Evolutionary conservation across 2,888 invertebrate genomes (phyloP), one percentile per base, ranked within the genome.

Genomic region (Eristalinus sepulchralis): DNA sequence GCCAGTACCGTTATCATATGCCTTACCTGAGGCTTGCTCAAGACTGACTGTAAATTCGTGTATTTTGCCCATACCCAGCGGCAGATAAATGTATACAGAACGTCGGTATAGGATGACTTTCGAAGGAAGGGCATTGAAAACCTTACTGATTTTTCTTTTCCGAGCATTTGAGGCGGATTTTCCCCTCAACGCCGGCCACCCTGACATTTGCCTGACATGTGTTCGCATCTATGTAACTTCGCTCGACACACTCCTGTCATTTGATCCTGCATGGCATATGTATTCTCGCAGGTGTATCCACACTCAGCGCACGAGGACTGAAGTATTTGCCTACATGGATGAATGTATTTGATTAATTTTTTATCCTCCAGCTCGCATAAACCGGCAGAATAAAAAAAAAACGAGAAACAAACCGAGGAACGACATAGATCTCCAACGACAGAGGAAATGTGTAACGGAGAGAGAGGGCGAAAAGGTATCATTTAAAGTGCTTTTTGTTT

Each of bases 301-400:
- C 17, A 17, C 17, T 36, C n/a, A 6, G 20, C 33, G 33, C 62
- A 31, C 33, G 31, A 17, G 10, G 33, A 8, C 62, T 62, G 31
- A 62, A 34, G 33, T 33, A 62, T 62, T 33, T 62, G n/a, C 27
- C 39, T 47, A 27, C 66, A 22, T 66, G 39, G 20, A 34, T 17
- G 20, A 53, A 17, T 27, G 47, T 47, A 66, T 66, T 66, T 53
- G 66, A 66, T 66, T 66, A 66, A 66, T 66, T 66, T 66, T 66
- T 66, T 66, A 66, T 66, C 47, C 66, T n/a, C 31, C 39, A 39
- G 24, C 24, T 34, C 36, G 13, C 24, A 22, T 27, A 53, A 31
- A 53, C 47, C 10, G 20, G 11, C 27, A 13, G 24, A 27, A 53
- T 8, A 63, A 63, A 34, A n/a, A 62, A 63, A 17, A 17, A 63